Evolutionary conservation across 2,888 invertebrate genomes (phyloP), one percentile per base, ranked within the genome.

Genomic region (Drosophila austrosaltans): DNA sequence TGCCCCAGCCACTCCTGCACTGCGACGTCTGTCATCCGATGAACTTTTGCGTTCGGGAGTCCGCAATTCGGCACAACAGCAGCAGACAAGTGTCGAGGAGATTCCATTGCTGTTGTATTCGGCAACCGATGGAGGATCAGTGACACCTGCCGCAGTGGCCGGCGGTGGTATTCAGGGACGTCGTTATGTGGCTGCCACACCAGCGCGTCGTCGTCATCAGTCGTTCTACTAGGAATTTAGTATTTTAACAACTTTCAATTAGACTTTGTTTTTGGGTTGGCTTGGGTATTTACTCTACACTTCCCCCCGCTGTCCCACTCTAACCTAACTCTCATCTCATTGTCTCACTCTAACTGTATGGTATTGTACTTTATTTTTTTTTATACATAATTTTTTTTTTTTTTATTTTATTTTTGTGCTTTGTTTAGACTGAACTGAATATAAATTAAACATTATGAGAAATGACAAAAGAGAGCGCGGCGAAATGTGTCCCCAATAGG

Each of bases 101-200:
- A 87, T 89, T 53, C 91, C 91, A 0, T 71, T 91, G 61, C 85
- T 86, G 61, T 76, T 91, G 72, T 91, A 91, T 69, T 88, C 91
- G 10, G 86, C 90, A 76, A 78, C 90, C 78, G 78, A 79, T 60
- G 91, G 91, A 63, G 78, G 76, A 22, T 25, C 53, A 3, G 40
- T 39, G 6, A 22, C 69, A 32, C 54, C 58, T 25, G 59, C 1
- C 20, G 70, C 8, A 12, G 48, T 22, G 66, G 56, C 69, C 28
- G 61, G 61, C n/a, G 69, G 72, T 22, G 69, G 72, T 22, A 76
- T 75, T 8, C 71, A 75, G 63, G 87, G 87, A 3, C 87, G 89
- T 28, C 89, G 84, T 61, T 86, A 61, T 63, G 86, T 86, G 57
- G 85, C 88, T 42, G 87, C 87, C 82, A 76, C 89, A 3, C 89